These are phyloP conservation scores for Rhabditoides inermis DNA, from an alignment of 2,888 invertebrate genomes.

Conservation along the genomic window DNA sequence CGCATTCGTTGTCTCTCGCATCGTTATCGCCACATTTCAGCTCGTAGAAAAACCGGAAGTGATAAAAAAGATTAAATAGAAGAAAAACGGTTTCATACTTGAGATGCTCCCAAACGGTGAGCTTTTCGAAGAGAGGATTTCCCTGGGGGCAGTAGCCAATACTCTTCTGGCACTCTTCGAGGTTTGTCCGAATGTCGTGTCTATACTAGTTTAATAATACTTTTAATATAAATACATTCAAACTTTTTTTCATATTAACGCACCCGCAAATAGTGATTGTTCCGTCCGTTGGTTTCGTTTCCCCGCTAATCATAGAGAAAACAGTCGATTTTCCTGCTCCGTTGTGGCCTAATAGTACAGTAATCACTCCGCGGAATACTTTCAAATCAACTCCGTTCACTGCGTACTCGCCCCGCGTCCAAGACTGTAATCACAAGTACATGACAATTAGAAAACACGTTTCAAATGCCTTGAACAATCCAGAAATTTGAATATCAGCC, in stretches of 20 bases:
- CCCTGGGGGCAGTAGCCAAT: slow-evolving; percentile 46
- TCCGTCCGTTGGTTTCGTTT: slow-evolving; percentile 33
- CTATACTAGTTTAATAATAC: no score
- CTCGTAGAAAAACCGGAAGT: slow-evolving; percentile 34
- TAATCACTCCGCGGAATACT: slow-evolving; percentile 40
- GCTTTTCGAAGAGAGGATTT: slow-evolving; percentile 40
- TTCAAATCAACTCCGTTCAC: slow-evolving; percentile 41
- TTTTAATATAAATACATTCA: no score
- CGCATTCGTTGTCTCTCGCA: slow-evolving; percentile 17
- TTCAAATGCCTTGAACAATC: no score
- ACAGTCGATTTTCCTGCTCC: slow-evolving; percentile 47
- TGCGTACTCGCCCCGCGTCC: slow-evolving; percentile 40
- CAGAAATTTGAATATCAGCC: no score
- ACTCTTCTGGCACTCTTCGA: slow-evolving; percentile 24
- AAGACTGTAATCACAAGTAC: no score
- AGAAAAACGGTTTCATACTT: no score
- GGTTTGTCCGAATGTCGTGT: slow-evolving; percentile 20
- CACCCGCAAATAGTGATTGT: no score
- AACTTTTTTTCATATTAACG: no score
- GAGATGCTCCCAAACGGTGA: slow-evolving; percentile 48
- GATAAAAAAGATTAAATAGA: no score
- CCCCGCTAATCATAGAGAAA: slow-evolving; percentile 33
- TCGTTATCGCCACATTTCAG: slow-evolving; percentile 29
- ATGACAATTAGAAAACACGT: no score
- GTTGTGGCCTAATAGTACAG: slow-evolving; percentile 50